phyloP scores from a whole-genome alignment of 2,797 vertebrate species.

The Phataginus tricuspis region DNA sequence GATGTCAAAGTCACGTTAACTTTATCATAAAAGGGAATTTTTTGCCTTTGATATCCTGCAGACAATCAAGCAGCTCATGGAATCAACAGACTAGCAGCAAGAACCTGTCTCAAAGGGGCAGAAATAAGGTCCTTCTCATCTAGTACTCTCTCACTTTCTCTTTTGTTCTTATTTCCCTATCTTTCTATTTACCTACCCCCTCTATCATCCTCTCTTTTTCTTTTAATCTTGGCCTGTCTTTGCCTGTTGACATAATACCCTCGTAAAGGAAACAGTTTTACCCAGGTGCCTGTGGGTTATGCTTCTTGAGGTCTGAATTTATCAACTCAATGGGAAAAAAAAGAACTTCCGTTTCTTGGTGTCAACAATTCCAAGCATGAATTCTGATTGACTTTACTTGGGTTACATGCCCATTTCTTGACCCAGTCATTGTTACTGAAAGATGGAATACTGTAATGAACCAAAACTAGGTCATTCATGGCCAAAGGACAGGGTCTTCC shows the following conservation, averaged over 20 bases:
- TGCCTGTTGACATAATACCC: neutral
- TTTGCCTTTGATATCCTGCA: neutral
- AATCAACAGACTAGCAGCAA: neutral
- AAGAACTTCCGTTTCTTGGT: neutral
- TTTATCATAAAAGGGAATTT: neutral
- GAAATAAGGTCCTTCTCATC: neutral
- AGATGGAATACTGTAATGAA: neutral
- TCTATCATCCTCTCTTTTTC: neutral
- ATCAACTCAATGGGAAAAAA: neutral
- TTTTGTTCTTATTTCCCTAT: neutral
- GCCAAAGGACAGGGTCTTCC: neutral
- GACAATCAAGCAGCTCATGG: neutral
- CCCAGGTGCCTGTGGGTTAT: neutral
- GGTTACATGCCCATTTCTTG: neutral
- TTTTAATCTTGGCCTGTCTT: neutral
- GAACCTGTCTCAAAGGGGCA: neutral
- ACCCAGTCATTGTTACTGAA: neutral
- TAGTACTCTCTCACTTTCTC: neutral
- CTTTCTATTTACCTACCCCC: rapidly evolving
- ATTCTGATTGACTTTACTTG: neutral
- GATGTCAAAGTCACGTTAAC: neutral
- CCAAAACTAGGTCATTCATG: neutral
- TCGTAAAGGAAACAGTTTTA: neutral
- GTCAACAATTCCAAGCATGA: neutral
- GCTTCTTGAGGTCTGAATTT: neutral